Base-by-base conservation (phyloP, 1,140 invertebrate species). In the Anagrus nilaparvatae region DNA sequence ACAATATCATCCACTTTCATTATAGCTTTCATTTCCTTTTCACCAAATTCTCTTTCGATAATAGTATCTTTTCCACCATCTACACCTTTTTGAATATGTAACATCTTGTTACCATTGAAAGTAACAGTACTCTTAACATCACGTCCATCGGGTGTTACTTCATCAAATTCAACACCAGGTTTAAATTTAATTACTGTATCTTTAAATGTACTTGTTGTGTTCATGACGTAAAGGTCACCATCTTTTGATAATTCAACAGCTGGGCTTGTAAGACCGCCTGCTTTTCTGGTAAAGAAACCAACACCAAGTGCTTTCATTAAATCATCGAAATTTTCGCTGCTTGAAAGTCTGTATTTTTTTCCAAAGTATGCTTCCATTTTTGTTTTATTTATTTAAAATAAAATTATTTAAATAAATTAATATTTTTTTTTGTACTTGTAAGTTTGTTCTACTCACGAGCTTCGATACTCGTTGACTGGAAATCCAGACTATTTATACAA, bases 231-330 rank as follows among this genome's bases (percentile, higher is more conserved):
- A 4, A 63, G 53, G 48, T 77, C 83, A 37, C 79, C 81, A 7
- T 79, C 76, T 39, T 78, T 71, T 5, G 68, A 73, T 27, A 91
- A 70, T 46, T 87, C 80, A 34, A 88, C 74, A 12, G 79, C 77
- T 7, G 85, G 87, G n/a, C 76, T 82, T 2, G 85, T 74, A 2
- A 73, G 63, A 44, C 76, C 77, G 30, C 81, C 87, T 59, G 88
- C 75, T 67, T 88, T 89, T 20, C 75, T 74, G 52, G 72, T 73
- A 17, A 89, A 65, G 42, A 88, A 51, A 21, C 81, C 78, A 13
- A 94, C 85, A 55, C 86, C 84, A 21, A 87, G 61, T 37, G 78
- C 75, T 63, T 88, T 87, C 81, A 90, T 82, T 62, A 85, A 85
- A 40, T 87, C 84, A 50, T 89, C 85, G 63, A 89, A 90, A 56